These are phyloP conservation scores for Muschampia plurimacula DNA, from an alignment of 2,888 invertebrate genomes.

Conservation along the genomic window DNA sequence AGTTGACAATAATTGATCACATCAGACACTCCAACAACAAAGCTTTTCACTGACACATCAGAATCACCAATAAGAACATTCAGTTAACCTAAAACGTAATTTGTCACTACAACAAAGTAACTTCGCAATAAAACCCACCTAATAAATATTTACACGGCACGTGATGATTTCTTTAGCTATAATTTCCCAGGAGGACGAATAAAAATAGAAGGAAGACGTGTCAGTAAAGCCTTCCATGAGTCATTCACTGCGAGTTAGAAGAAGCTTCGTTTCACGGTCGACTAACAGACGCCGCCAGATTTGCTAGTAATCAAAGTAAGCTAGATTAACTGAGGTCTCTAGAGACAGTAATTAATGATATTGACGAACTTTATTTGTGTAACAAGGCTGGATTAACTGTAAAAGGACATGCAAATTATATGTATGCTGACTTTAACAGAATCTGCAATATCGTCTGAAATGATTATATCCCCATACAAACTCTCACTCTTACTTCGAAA, in stretches of 20 bases:
- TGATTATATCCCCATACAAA: too few relatives aligned
- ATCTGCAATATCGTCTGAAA: too few relatives aligned
- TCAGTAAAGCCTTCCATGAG: slow-evolving; percentile 23
- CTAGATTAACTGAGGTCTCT: slow-evolving; percentile 2
- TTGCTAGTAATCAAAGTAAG: not conserved
- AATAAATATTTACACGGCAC: slow-evolving; percentile 7
- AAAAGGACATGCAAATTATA: not conserved
- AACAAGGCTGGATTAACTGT: not conserved
- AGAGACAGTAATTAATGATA: not conserved
- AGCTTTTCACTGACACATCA: not conserved
- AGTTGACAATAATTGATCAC: too few relatives aligned
- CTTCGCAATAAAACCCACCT: not conserved
- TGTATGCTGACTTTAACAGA: too few relatives aligned
- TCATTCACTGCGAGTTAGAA: slow-evolving; percentile 24
- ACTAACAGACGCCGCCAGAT: not conserved
- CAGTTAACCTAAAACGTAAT: not conserved
- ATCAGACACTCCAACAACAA: too few relatives aligned
- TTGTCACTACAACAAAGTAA: not conserved
- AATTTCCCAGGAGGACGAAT: slow-evolving; percentile 31
- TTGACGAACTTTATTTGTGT: slow-evolving; percentile 4
- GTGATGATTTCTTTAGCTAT: slow-evolving; percentile 12
- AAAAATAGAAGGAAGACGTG: slow-evolving; percentile 21
- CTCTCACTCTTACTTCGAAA: too few relatives aligned
- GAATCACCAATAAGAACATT: not conserved
- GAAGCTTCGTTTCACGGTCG: slow-evolving; percentile 8